Evolutionary conservation across 2,888 invertebrate species (phyloP).

Genomic region (Oscheius onirici): DNA sequence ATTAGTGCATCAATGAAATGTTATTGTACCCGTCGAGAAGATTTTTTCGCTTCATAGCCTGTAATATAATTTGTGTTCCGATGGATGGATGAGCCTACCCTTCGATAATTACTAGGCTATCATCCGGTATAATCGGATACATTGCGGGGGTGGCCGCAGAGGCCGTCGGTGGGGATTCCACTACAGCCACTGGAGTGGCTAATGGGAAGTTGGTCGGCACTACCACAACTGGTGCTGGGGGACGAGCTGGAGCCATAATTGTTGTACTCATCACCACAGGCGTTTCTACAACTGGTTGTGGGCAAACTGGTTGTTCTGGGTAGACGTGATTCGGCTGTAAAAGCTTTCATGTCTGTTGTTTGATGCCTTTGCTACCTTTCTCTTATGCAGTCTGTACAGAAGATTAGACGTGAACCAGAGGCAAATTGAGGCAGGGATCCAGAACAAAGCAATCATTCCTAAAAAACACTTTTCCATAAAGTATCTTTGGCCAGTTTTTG

Average conservation of each 20-base stretch:
- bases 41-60: background rate
- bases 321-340: background rate
- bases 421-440: constrained; percentile 13
- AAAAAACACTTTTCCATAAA: background rate
- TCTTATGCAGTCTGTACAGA: constrained; percentile 7
- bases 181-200: background rate
- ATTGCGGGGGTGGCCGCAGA: constrained; percentile 16
- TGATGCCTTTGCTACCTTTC: background rate
- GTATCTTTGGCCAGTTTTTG: background rate
- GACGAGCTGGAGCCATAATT: background rate
- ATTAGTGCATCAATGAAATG: background rate
- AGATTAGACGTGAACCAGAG: constrained; percentile 13
- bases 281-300: constrained; percentile 1
- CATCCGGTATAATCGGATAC: constrained; percentile 24
- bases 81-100: background rate
- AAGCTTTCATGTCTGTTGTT: background rate
- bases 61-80: background rate
- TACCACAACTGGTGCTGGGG: background rate
- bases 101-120: constrained; percentile 25
- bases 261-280: constrained; percentile 8
- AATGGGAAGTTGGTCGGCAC: no score
- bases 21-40: constrained; percentile 1
- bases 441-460: constrained; percentile 23
- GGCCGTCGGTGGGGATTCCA: constrained; percentile 1
- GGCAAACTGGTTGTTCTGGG: background rate